Evolutionary conservation across 2,797 vertebrate genomes (phyloP), one percentile per base, ranked within the genome.

Genomic region (Falco rusticolus): DNA sequence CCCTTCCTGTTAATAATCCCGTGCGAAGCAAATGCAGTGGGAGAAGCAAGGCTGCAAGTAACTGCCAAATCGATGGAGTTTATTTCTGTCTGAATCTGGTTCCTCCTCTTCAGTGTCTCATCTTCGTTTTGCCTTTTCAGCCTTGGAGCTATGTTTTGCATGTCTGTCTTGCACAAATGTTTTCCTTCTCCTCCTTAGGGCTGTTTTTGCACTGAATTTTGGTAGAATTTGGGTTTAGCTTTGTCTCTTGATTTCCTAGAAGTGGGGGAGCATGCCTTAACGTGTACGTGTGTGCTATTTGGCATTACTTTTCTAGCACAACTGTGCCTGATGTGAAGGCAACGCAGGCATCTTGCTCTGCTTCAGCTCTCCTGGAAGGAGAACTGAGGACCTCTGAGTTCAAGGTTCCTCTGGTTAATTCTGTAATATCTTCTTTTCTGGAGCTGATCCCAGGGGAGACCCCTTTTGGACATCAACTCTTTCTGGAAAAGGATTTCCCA

Each of bases 231-330:
- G 22, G 12, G 31, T 56, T 31, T 63, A 45, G 18, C 34, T 79
- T 50, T 13, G 1, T 20, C 25, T 71, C 6, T 9, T 9, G 7
- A 3, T 77, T 77, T 34, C 56, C 60, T 56, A n/a, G 24, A 3
- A 47, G 39, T 19, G 10, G 16, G 60, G 45, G 33, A 74, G 5
- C 10, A 2, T 51, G 78, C 28, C 25, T 61, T 24, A 5, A 0
- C 10, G 0, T 0, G 2, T 28, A 31, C 11, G 0, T 4, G 18
- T 8, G 16, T 21, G 2, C 41, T 31, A 2, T 2, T 79, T 34
- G 10, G 9, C 25, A 1, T 21, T 33, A 8, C 22, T 5, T 13
- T 11, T 19, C 17, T 18, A 16, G 56, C 75, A 6, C 53, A n/a
- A 6, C 24, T 18, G 57, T 16, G 54, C 39, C 81, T 34, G 72